phyloP scores from a whole-genome alignment of 2,797 vertebrate species.

The Platalea minor region DNA sequence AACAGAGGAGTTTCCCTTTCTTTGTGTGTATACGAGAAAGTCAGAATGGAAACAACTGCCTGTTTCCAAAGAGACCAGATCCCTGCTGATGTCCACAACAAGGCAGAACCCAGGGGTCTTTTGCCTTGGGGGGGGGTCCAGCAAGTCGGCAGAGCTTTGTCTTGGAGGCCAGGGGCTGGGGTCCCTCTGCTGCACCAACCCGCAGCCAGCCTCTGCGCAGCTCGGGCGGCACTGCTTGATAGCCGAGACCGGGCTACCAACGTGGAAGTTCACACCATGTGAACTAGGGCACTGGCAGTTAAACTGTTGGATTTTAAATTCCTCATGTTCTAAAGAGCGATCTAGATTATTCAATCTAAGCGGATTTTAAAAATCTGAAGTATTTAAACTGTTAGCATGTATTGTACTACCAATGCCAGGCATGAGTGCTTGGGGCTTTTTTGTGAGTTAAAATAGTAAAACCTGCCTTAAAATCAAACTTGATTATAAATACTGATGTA shows the following conservation, averaged over 20 bases:
- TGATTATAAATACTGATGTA: background rate
- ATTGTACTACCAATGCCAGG: background rate
- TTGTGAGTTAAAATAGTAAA: background rate
- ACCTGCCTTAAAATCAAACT: background rate
- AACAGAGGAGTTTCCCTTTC: background rate
- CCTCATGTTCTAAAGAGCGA: background rate
- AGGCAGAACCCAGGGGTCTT: background rate
- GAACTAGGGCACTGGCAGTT: background rate
- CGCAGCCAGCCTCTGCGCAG: background rate
- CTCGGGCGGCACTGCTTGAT: rapidly evolving
- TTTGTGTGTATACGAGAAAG: background rate
- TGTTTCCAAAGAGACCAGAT: background rate
- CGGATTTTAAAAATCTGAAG: constrained; percentile 9
- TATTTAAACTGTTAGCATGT: background rate
- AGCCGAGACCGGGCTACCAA: background rate
- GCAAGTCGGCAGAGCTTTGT: background rate
- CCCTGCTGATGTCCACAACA: background rate
- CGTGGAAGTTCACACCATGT: background rate
- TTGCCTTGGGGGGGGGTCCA: rapidly evolving
- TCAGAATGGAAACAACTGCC: background rate
- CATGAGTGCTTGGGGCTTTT: background rate
- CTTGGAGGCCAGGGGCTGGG: background rate
- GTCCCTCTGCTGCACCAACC: rapidly evolving
- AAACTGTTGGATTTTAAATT: constrained; percentile 26
- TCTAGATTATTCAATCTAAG: constrained; percentile 45